phyloP scores from a whole-genome alignment of 1,140 invertebrate genomes.

The Nasonia longicornis region DNA sequence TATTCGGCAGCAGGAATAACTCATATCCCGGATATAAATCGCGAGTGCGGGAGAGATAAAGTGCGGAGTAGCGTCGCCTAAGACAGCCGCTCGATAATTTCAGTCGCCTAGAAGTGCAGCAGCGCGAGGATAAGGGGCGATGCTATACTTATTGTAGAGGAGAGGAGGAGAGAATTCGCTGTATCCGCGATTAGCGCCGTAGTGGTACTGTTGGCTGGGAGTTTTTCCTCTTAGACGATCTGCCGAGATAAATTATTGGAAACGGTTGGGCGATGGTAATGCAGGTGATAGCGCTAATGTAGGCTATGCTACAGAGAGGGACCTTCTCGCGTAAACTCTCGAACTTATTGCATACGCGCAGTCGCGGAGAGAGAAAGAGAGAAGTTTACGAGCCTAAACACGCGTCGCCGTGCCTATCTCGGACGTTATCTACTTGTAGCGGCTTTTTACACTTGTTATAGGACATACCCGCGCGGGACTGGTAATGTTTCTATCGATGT shows the following conservation, averaged over 20 bases:
- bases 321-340: not conserved
- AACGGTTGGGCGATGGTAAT: not conserved
- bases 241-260: not conserved
- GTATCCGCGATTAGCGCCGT: not conserved
- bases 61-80: not conserved
- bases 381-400: not conserved
- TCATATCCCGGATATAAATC: constrained; percentile 30
- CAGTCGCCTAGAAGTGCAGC: not conserved
- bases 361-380: too few species aligned
- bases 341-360: not conserved
- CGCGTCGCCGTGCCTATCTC: not conserved
- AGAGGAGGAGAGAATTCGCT: not conserved
- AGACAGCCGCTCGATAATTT: not conserved
- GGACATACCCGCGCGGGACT: not conserved
- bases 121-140: not conserved
- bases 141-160: not conserved
- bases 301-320: not conserved
- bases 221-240: not conserved
- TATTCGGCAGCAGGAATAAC: constrained; percentile 22
- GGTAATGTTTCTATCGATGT: not conserved
- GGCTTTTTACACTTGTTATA: not conserved
- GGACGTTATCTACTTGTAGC: not conserved
- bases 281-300: not conserved
- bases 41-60: constrained; percentile 1
- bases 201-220: not conserved